These are phyloP conservation scores for Talpa occidentalis DNA, from an alignment of 2,113 vertebrate genomes.

Conservation along the genomic window DNA sequence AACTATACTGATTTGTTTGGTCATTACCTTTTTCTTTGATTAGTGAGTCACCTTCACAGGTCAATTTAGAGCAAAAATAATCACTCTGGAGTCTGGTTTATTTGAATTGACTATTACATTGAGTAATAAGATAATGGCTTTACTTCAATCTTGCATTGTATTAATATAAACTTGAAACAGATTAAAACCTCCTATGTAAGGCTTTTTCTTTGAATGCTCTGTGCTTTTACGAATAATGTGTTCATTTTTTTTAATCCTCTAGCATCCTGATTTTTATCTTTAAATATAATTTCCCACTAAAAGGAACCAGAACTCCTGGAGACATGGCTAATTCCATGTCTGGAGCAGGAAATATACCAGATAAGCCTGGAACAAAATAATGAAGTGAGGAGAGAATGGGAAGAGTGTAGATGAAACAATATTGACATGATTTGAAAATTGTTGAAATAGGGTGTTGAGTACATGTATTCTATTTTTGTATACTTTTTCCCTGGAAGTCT, in stretches of 20 bases:
- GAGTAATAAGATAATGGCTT: slow-evolving; percentile 36
- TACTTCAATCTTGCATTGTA: slow-evolving; percentile 33
- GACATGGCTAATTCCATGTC: slow-evolving; percentile 6
- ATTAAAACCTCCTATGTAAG: neutral
- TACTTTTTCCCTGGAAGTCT: slow-evolving; percentile 24
- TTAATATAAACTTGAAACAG: slow-evolving; percentile 51
- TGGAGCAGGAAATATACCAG: neutral
- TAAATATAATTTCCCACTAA: slow-evolving; percentile 48
- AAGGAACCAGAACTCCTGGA: slow-evolving; percentile 47
- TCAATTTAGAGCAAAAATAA: slow-evolving; percentile 45
- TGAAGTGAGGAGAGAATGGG: neutral
- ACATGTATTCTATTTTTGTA: neutral
- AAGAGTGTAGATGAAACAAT: neutral
- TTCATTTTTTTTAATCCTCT: neutral
- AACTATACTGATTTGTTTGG: neutral
- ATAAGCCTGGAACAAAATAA: slow-evolving; percentile 45
- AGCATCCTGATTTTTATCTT: slow-evolving; percentile 37
- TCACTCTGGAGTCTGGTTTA: neutral
- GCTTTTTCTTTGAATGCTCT: neutral
- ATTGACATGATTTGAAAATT: neutral
- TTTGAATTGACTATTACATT: slow-evolving; percentile 1
- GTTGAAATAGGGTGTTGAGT: slow-evolving; percentile 6
- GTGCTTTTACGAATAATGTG: slow-evolving; percentile 17
- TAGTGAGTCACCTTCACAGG: slow-evolving; percentile 1
- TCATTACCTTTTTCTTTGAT: neutral